phyloP scores from a whole-genome alignment of 1,140 invertebrate genomes.

The Phthorimaea operculella region DNA sequence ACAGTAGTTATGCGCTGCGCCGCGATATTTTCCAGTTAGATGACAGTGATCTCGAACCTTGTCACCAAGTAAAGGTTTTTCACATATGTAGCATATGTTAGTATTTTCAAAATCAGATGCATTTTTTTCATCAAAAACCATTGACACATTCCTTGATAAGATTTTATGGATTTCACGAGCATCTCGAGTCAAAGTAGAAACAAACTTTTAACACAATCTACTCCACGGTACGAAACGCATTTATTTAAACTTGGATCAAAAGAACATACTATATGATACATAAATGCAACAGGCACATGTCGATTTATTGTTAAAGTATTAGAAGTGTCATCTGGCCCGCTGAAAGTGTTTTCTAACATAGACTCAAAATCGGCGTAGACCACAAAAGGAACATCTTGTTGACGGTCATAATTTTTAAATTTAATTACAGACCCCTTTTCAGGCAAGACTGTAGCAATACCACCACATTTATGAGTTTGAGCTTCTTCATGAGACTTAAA shows the following conservation, averaged over 20 bases:
- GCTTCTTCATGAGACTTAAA: slow-evolving; percentile 20
- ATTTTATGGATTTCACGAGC: slow-evolving; percentile 1
- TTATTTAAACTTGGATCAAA: slow-evolving; percentile 1
- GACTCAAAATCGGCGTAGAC: slow-evolving; percentile 45
- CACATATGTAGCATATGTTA: not conserved
- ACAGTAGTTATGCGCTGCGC: slow-evolving; percentile 24
- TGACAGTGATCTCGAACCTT: slow-evolving; percentile 16
- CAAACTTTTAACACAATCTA: slow-evolving; percentile 3
- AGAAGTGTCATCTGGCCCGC: not conserved
- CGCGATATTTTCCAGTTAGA: slow-evolving; percentile 10
- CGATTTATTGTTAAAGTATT: not conserved
- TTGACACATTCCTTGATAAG: not conserved
- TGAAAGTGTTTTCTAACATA: slow-evolving; percentile 17
- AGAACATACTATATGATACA: slow-evolving; percentile 3
- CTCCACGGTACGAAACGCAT: slow-evolving; percentile 4
- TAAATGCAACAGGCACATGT: slow-evolving; percentile 10
- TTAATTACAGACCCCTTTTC: slow-evolving; percentile 19
- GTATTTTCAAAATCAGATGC: not conserved
- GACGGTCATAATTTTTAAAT: slow-evolving; percentile 27
- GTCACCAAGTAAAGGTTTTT: slow-evolving; percentile 8
- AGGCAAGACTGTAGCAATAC: slow-evolving; percentile 20
- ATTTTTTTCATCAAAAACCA: slow-evolving; percentile 4
- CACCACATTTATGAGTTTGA: slow-evolving; percentile 21
- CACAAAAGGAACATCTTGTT: slow-evolving; percentile 33
- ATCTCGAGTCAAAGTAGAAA: not conserved